phyloP scores from a whole-genome alignment of 2,797 vertebrate species.

The Cottoperca gobio region DNA sequence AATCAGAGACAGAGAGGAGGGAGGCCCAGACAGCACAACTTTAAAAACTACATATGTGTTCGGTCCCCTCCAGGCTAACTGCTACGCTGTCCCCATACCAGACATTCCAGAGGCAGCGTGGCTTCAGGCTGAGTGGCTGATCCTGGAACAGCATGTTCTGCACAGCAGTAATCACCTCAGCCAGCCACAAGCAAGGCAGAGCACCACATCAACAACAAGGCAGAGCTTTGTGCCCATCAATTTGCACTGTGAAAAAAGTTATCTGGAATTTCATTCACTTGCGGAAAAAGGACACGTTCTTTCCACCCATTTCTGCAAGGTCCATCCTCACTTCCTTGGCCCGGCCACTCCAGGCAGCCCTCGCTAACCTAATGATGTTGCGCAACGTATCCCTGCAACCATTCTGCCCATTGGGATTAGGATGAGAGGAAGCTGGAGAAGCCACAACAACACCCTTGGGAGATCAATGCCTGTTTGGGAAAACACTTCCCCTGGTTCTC shows the following conservation, averaged over 20 bases:
- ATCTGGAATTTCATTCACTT: constrained; percentile 71
- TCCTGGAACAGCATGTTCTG: constrained; percentile 78
- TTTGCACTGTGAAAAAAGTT: constrained; percentile 57
- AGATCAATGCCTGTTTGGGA: constrained; percentile 75
- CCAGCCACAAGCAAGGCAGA: constrained; percentile 72
- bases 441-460: constrained; percentile 75
- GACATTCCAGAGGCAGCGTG: constrained; percentile 84
- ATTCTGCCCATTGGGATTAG: constrained; percentile 56
- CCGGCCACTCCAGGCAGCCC: constrained; percentile 28
- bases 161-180: constrained; percentile 76
- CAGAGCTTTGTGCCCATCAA: constrained; percentile 69
- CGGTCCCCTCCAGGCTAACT: constrained; percentile 60
- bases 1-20: constrained; percentile 11
- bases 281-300: constrained; percentile 35
- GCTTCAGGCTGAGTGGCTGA: constrained; percentile 77
- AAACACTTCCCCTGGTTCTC: constrained; percentile 67
- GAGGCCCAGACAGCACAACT: constrained; percentile 34
- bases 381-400: constrained; percentile 53
- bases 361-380: constrained; percentile 56
- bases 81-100: constrained; percentile 80
- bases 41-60: constrained; percentile 59
- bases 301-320: constrained; percentile 29
- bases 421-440: constrained; percentile 63
- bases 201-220: constrained; percentile 74
- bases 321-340: constrained; percentile 32